Evolutionary conservation across 2,113 vertebrate genomes (phyloP), one percentile per base, ranked within the genome.

Genomic region (Petroica traversi): DNA sequence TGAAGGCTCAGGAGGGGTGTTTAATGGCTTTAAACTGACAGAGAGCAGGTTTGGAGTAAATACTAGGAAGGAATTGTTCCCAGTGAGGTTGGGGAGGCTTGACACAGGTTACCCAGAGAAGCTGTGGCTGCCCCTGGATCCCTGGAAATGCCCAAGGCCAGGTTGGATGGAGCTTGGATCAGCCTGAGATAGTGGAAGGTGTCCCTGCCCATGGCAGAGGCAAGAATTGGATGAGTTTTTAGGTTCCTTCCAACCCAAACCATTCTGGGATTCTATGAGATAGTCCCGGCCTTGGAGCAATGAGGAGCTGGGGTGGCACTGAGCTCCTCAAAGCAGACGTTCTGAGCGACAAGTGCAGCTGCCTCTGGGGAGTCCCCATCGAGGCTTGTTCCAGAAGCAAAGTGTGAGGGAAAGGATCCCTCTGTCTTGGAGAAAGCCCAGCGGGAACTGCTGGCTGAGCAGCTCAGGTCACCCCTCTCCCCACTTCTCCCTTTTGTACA

Each of bases 121-220:
- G 38, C 33, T 59, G 52, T 2, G 61, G 52, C 38, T 74, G 38
- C 11, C 29, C 52, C 40, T n/a, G 74, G 58, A 61, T 46, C 5
- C 29, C 54, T 61, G 69, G n/a, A 0, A 68, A 1, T 68, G 49
- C 2, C 29, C 46, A 41, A 61, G 78, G 20, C n/a, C 40, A 62
- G 25, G 20, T 0, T 54, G 54, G 52, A 22, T 0, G 0, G 33
- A 16, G 7, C 28, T 59, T 45, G 61, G 29, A 75, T 46, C 9
- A 54, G 0, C 6, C 14, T 28, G 31, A 18, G 17, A 7, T 0
- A 7, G 46, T 19, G 29, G n/a, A 2, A 82, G 25, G 5, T 68
- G 69, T 68, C 69, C 25, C 14, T 41, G 40, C 11, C 23, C 17
- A 5, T 13, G n/a, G 61, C 38, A 89, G 29, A 29, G 58, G 16